Base-by-base conservation (phyloP, 2,888 invertebrate species). In the Drosophila phalerata region DNA sequence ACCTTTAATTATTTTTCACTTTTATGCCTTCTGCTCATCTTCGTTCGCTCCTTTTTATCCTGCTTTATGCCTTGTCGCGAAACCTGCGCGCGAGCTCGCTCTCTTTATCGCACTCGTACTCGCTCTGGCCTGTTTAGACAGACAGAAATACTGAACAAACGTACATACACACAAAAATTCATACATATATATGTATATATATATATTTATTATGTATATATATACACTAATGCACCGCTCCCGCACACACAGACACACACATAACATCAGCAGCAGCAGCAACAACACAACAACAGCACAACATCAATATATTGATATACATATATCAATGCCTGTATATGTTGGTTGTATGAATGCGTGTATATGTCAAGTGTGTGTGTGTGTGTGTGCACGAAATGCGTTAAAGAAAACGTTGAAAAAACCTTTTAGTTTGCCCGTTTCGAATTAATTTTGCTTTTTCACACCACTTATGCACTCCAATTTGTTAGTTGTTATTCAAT, bases 1-100 rank as follows among this genome's bases (percentile, higher is more conserved):
- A 81, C 88, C 79, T 87, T 83, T 89, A 83, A 89, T 89, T 89
- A 89, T 83, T 89, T 89, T 85, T 87, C 85, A 75, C 82, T 78
- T 81, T 68, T 87, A 68, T 69, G 81, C 89, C 88, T 86, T 88
- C 67, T 45, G 66, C 75, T 78, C 89, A 89, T 83, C 88, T 85
- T 89, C 79, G 71, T 63, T 81, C 68, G 77, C 73, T 81, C 85
- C 85, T 87, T 73, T 79, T 86, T 77, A 84, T 83, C 89, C 89
- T 88, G 65, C 71, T 61, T 71, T 77, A 45, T 80, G 77, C 77
- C 58, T 30, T 61, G 73, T 72, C 81, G 78, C 77, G 78, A 77
- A 81, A 67, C 87, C 87, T 84, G 87, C 87, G 84, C 81, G 88
- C 81, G 67, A 80, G 69, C 78, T 79, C 55, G 40, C 57, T 71